Percentiles rank a stretch among this genome's conserved stretches.
phyloP scores from a whole-genome alignment of 2,797 vertebrate species.

The Sus cebifrons region DNA sequence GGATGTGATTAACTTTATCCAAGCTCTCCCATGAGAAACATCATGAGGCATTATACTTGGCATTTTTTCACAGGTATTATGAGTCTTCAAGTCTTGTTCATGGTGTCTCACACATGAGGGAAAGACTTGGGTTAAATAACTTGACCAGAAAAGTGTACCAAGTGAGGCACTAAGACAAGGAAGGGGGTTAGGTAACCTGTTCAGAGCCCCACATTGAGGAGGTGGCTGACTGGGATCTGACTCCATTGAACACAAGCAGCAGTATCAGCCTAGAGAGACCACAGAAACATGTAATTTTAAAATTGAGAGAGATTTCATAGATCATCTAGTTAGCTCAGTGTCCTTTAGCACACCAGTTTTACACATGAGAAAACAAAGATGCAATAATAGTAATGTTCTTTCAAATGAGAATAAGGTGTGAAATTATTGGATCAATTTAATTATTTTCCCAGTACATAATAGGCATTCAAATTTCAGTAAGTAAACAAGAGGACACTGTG shows the following conservation, averaged over 20 bases:
- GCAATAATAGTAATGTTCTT: background rate
- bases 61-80: background rate
- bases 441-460: constrained; percentile 23
- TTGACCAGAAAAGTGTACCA: background rate
- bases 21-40: background rate
- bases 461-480: constrained; percentile 34
- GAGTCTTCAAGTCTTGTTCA: background rate
- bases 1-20: background rate
- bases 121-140: constrained; percentile 10
- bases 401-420: background rate
- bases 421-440: constrained; percentile 13
- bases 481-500: constrained; percentile 2
- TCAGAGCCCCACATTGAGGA: background rate
- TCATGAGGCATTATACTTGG: background rate
- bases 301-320: constrained; percentile 11
- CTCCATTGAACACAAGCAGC: background rate
- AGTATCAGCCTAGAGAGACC: background rate
- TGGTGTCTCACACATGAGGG: background rate
- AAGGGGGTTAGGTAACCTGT: background rate
- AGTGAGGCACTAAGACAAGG: background rate
- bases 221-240: background rate
- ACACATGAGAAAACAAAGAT: background rate
- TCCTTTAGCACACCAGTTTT: background rate
- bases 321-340: background rate
- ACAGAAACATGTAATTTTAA: background rate